These are phyloP conservation scores for Rhinatrema bivittatum DNA, from an alignment of 2,797 vertebrate species.

Conservation along the genomic window DNA sequence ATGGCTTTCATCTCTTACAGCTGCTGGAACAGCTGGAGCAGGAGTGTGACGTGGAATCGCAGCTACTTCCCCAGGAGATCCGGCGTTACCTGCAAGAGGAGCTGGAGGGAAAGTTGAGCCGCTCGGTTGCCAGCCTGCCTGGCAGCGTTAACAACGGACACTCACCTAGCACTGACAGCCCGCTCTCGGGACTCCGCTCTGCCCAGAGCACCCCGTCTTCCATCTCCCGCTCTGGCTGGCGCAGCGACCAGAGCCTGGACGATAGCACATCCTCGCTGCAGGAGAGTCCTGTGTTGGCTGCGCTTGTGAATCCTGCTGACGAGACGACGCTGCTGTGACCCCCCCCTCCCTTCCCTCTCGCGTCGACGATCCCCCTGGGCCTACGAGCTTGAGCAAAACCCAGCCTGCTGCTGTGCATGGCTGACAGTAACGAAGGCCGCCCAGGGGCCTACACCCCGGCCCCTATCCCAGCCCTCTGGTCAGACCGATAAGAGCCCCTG, in stretches of 20 bases:
- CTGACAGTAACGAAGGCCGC: too few species aligned
- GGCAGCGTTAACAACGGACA: conserved; percentile 36
- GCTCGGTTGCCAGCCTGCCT: conserved; percentile 28
- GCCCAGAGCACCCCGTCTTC: conserved; percentile 62
- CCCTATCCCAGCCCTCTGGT: too few species aligned
- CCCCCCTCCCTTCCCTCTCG: too few species aligned
- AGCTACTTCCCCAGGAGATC: conserved; percentile 62
- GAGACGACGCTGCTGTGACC: conserved; percentile 15
- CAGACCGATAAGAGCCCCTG: too few species aligned
- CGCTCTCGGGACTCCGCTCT: conserved; percentile 47
- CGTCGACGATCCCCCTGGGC: neutral
- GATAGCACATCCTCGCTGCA: neutral
- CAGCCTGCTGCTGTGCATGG: too few species aligned
- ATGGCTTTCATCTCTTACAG: conserved; percentile 39
- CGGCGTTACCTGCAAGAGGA: conserved; percentile 60
- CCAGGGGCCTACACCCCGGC: too few species aligned
- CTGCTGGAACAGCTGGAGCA: conserved; percentile 47
- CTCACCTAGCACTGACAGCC: conserved; percentile 18
- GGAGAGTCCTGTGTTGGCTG: neutral
- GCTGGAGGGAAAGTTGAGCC: conserved; percentile 45
- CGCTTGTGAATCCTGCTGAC: conserved; percentile 11
- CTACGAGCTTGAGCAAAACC: neutral
- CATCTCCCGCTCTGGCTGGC: too few species aligned
- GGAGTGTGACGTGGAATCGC: conserved; percentile 52
- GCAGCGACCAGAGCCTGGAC: too few species aligned